Percentiles rank a stretch among this genome's conserved stretches.
Conservation (phyloP, 2,113 vertebrate genomes). For the Dicrurus megarhynchus region DNA sequence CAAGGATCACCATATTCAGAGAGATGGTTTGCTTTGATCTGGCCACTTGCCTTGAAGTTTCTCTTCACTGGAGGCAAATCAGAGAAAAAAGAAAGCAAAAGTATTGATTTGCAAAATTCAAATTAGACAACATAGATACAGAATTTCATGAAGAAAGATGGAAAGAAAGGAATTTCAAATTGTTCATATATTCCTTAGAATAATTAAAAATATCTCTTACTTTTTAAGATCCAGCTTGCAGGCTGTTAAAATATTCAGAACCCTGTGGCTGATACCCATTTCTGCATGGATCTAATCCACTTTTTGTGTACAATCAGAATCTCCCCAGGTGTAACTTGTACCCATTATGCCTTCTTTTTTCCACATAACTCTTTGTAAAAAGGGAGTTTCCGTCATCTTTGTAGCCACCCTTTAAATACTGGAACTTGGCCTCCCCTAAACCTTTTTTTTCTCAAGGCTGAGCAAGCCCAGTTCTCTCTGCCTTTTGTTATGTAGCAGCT, state of each 20-base stretch:
- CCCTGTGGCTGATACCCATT: neutral
- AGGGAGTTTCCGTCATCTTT: neutral
- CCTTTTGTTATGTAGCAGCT: neutral
- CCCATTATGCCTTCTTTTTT: neutral
- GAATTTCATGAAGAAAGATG: neutral
- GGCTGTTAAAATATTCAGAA: neutral
- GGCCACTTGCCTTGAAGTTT: slow-evolving; percentile 36
- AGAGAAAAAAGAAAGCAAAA: slow-evolving; percentile 14
- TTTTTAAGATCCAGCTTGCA: neutral
- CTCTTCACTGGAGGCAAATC: slow-evolving; percentile 29
- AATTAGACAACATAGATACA: neutral
- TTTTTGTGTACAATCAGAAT: neutral
- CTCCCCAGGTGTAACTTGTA: neutral
- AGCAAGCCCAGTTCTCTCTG: neutral
- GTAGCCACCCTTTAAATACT: neutral
- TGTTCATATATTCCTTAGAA: neutral
- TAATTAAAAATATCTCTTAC: neutral
- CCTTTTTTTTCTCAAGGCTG: neutral
- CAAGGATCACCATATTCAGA: slow-evolving; percentile 14
- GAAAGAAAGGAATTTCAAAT: neutral
- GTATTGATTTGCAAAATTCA: slow-evolving; percentile 45
- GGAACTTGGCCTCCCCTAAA: neutral
- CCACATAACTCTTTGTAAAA: neutral
- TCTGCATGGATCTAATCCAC: neutral
- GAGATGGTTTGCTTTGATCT: slow-evolving; percentile 31